Conservation (phyloP, 2,797 vertebrate species). For the Syngnathus acus region DNA sequence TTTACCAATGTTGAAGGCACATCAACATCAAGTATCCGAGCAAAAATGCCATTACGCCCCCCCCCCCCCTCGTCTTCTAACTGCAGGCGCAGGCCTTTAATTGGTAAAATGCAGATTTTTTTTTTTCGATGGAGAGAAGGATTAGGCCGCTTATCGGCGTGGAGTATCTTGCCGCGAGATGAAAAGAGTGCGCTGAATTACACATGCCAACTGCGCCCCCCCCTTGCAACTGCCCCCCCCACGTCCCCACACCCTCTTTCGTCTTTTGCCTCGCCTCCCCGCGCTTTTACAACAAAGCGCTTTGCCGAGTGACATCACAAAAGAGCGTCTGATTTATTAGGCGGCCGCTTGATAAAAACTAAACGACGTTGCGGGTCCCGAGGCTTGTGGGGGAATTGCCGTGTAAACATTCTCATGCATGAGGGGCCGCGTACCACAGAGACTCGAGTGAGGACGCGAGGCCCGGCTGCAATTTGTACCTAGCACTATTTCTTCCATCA, state of each 20-base stretch:
- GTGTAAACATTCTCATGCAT: conserved; percentile 76
- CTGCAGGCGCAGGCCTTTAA: conserved; percentile 92
- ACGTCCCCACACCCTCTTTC: conserved; percentile 22
- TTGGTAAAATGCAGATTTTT: conserved; percentile 98
- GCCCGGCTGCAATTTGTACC: neutral
- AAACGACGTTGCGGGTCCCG: conserved; percentile 80
- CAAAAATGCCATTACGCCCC: neutral
- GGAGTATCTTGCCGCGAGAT: conserved; percentile 96
- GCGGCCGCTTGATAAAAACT: conserved; percentile 81
- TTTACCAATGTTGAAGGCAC: conserved; percentile 82
- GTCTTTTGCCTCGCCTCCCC: conserved; percentile 18
- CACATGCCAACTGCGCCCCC: conserved; percentile 81
- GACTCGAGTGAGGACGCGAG: conserved; percentile 12
- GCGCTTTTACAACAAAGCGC: conserved; percentile 73
- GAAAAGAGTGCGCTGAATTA: conserved; percentile 95
- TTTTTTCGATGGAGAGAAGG: conserved; percentile 89
- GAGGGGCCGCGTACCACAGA: conserved; percentile 66
- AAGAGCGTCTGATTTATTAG: conserved; percentile 98
- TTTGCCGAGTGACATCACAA: conserved; percentile 90
- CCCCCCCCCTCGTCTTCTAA: conserved; percentile 67
- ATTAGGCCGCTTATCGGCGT: conserved; percentile 96
- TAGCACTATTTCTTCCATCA: neutral
- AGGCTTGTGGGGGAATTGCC: conserved; percentile 83
- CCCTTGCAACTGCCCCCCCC: conserved; percentile 25
- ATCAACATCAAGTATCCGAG: conserved; percentile 73